A percentile compares a stretch with the other conserved stretches of the same genome.
Conservation (phyloP, 2,113 vertebrate genomes). For the Seriola rivoliana region DNA sequence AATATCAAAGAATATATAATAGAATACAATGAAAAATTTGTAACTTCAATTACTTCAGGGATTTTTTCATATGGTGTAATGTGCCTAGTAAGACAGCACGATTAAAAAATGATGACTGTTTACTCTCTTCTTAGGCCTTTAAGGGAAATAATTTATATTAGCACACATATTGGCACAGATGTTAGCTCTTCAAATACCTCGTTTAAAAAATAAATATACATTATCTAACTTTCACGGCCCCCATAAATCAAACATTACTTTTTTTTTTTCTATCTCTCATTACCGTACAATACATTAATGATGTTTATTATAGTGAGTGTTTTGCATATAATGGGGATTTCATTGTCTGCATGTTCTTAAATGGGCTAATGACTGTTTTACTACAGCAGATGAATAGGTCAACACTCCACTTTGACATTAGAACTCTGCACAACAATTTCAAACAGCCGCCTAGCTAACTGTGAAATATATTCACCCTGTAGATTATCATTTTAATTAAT, state of each 20-base stretch:
- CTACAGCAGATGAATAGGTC: slow-evolving; percentile 69
- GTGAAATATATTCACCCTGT: slow-evolving; percentile 79
- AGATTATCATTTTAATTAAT: slow-evolving; percentile 88
- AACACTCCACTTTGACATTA: slow-evolving; percentile 71
- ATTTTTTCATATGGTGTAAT: background rate
- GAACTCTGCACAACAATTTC: slow-evolving; percentile 72
- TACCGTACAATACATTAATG: slow-evolving; percentile 54
- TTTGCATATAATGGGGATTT: slow-evolving; percentile 58
- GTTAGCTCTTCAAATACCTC: slow-evolving; percentile 23
- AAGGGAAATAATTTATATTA: slow-evolving; percentile 24
- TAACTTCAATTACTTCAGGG: background rate
- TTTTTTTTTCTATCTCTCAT: slow-evolving; percentile 30
- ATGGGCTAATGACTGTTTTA: slow-evolving; percentile 76
- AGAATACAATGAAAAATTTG: background rate
- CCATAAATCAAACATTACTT: slow-evolving; percentile 32
- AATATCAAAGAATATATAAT: background rate
- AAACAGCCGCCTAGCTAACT: slow-evolving; percentile 77
- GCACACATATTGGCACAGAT: slow-evolving; percentile 21
- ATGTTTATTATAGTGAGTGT: slow-evolving; percentile 43
- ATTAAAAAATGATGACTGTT: slow-evolving; percentile 12
- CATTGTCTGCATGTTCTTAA: slow-evolving; percentile 61
- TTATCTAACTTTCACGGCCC: slow-evolving; percentile 50
- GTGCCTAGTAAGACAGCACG: slow-evolving; percentile 3
- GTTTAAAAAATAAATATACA: slow-evolving; percentile 35
- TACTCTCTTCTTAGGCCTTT: slow-evolving; percentile 17